Base-by-base conservation (phyloP, 2,888 invertebrate species). In the Axea sp. region DNA sequence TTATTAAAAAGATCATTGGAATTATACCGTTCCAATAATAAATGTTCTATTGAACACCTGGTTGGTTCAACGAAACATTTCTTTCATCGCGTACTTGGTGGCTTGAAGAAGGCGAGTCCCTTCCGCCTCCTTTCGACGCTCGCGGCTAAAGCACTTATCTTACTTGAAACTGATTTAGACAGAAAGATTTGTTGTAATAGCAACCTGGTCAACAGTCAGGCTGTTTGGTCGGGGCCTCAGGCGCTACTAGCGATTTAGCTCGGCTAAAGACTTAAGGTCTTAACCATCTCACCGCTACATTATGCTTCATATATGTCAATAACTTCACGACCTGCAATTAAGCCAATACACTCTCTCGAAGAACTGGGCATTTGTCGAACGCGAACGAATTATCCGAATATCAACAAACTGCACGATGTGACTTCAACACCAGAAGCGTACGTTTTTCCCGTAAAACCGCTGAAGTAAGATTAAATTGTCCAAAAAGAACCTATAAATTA, bases 171-270 rank as follows among this genome's bases (percentile, higher is more conserved):
- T 85, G 84, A 86, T 84, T 86, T 83, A 81, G 84, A 86, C 83
- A 78, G 82, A 82, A 81, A 84, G 85, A 86, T 86, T 86, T 85
- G 86, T 85, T 83, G 83, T 81, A 83, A 83, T 82, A 78, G 79
- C 72, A 69, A 65, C 75, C 43, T 37, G 68, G 73, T 73, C 53
- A 77, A 75, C 73, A 77, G 62, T 67, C 35, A 43, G 65, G 49
- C 60, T 37, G 51, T 60, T 51, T 59, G 71, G 51, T 39, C 75
- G 59, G 65, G 68, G 68, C 76, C 76, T 14, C 57, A 64, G 72
- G 81, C n/a, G n/a, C 82, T 53, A 75, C 51, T 59, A 51, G 60
- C 72, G 60, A 76, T 71, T 72, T 74, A 75, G 76, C 72, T 51
- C 31, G 47, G 49, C 73, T 64, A 51, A 74, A 71, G 39, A 73